phyloP scores from a whole-genome alignment of 2,797 vertebrate genomes.

The Phylloscopus collybita region DNA sequence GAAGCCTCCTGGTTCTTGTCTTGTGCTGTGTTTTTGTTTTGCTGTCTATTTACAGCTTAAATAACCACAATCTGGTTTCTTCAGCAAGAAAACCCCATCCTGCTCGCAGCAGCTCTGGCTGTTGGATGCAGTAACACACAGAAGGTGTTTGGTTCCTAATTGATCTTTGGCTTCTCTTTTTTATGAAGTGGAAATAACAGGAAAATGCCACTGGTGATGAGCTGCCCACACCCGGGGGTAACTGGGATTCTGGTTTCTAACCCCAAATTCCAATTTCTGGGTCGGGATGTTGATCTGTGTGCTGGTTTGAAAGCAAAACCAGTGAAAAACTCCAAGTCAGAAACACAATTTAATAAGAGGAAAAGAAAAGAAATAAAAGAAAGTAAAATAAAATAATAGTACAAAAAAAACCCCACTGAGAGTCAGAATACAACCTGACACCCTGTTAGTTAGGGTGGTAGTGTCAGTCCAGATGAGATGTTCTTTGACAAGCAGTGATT shows the following conservation, averaged over 20 bases:
- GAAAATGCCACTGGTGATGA: background rate
- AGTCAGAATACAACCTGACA: no score
- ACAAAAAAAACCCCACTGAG: no score
- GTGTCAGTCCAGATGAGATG: no score
- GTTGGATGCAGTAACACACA: background rate
- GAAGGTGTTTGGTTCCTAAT: background rate
- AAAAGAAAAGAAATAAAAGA: no score
- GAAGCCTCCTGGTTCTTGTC: background rate
- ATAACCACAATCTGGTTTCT: accelerated
- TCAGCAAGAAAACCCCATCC: background rate
- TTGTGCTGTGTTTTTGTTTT: background rate
- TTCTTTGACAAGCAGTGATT: no score
- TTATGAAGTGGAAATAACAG: background rate
- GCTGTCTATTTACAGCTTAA: background rate
- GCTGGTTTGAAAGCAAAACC: no score
- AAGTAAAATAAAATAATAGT: no score
- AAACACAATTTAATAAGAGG: no score
- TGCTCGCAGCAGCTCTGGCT: background rate
- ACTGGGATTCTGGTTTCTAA: background rate
- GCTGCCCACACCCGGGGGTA: accelerated
- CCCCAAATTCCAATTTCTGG: background rate
- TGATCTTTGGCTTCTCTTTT: background rate
- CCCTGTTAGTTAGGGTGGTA: no score
- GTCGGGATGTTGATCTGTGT: background rate
- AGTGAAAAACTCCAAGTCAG: no score